phyloP scores from a whole-genome alignment of 2,888 invertebrate species.

The Troglohyphantes excavatus region DNA sequence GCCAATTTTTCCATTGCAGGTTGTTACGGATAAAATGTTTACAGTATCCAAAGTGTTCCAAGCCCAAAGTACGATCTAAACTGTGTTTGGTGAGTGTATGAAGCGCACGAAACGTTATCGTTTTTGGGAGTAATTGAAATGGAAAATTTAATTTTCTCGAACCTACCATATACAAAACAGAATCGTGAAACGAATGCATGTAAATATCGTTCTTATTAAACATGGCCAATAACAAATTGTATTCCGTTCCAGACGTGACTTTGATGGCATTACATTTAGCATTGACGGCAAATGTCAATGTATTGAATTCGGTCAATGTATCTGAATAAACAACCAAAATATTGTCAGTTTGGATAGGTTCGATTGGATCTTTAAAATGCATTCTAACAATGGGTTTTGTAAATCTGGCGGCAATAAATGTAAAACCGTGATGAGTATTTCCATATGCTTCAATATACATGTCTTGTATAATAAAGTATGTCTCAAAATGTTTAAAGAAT shows the following conservation, averaged over 20 bases:
- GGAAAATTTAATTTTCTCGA: background rate
- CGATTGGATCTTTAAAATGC: background rate
- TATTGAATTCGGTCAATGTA: background rate
- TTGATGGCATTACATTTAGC: background rate
- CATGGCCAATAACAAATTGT: slow-evolving; percentile 15
- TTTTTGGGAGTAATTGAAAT: background rate
- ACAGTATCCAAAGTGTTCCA: background rate
- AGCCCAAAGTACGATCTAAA: background rate
- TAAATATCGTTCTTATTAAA: background rate
- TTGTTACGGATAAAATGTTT: slow-evolving; percentile 29
- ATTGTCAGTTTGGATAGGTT: slow-evolving; percentile 8
- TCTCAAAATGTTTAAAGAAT: slow-evolving; percentile 20
- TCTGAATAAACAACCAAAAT: slow-evolving; percentile 24
- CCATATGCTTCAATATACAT: slow-evolving; percentile 21
- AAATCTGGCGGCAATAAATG: slow-evolving; percentile 19
- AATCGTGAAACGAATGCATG: background rate
- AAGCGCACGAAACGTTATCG: slow-evolving; percentile 7
- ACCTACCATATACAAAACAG: slow-evolving; percentile 13
- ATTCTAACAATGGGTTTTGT: slow-evolving; percentile 14
- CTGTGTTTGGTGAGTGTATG: background rate
- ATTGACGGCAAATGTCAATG: slow-evolving; percentile 25
- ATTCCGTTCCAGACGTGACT: background rate
- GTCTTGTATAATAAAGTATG: too few relatives aligned
- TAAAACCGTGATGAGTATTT: background rate
- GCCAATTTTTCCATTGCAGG: slow-evolving; percentile 28